Evolutionary conservation across 2,888 invertebrate genomes (phyloP).

Genomic region (Campoplex nolae): DNA sequence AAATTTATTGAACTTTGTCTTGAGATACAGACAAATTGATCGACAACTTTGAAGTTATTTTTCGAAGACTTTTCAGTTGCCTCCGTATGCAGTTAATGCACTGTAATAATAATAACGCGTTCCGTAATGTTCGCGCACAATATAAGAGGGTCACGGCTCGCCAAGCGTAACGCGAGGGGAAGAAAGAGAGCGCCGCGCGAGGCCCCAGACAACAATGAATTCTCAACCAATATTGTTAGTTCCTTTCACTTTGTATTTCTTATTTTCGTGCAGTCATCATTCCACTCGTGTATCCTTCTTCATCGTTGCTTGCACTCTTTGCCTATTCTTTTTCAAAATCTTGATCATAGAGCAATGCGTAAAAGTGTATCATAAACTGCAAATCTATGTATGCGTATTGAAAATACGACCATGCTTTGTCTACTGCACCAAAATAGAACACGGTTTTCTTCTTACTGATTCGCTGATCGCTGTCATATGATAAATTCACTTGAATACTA

Average conservation of each 20-base stretch:
- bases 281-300: slow-evolving; percentile 54
- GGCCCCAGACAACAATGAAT: slow-evolving; percentile 76
- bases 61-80: slow-evolving; percentile 35
- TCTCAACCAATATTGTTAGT: slow-evolving; percentile 72
- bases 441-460: not conserved
- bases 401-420: not conserved
- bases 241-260: slow-evolving; percentile 70
- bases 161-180: slow-evolving; percentile 70
- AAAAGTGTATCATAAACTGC: slow-evolving; percentile 1
- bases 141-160: slow-evolving; percentile 73
- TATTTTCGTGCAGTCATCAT: slow-evolving; percentile 48
- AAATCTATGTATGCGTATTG: not conserved
- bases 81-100: slow-evolving; percentile 42
- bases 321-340: slow-evolving; percentile 24
- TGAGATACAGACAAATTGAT: slow-evolving; percentile 27
- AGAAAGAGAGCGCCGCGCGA: slow-evolving; percentile 58
- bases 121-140: slow-evolving; percentile 49
- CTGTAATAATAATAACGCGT: slow-evolving; percentile 37
- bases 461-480: not conserved
- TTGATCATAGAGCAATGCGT: slow-evolving; percentile 13
- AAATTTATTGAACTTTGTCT: not conserved
- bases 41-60: slow-evolving; percentile 16
- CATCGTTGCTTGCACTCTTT: slow-evolving; percentile 39
- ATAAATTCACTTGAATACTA: not conserved
- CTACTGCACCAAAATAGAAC: not conserved